Conservation (phyloP, 2,113 vertebrate species). For the Ardeotis arabs region DNA sequence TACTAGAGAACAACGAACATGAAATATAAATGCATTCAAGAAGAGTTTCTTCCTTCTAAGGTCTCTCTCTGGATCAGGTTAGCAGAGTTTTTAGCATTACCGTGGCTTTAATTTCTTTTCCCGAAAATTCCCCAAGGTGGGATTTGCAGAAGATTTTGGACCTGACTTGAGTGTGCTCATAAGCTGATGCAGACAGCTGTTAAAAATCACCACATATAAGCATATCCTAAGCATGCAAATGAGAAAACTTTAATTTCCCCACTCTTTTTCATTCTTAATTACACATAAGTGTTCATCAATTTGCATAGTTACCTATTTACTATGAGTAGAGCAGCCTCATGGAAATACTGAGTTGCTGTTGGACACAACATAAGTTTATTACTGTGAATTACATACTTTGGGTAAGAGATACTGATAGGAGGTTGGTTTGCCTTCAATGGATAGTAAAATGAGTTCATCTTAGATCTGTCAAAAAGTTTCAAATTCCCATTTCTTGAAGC, state of each 20-base stretch:
- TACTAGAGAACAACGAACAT: not conserved
- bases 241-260: not conserved
- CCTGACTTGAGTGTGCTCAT: not conserved
- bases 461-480: not conserved
- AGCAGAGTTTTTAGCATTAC: not conserved
- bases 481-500: not conserved
- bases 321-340: not conserved
- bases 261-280: not conserved
- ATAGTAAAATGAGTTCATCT: not conserved
- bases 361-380: not conserved
- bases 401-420: not conserved
- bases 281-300: not conserved
- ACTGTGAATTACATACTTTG: not conserved
- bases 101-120: not conserved
- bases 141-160: conserved; percentile 13
- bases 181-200: not conserved
- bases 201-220: not conserved
- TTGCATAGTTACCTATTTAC: conserved; percentile 7
- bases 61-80: not conserved
- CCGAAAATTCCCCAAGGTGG: not conserved
- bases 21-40: not conserved
- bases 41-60: not conserved
- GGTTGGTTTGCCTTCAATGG: not conserved
- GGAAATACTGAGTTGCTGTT: not conserved
- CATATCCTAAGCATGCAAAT: not conserved